These are phyloP conservation scores for Drosophila littoralis DNA, from an alignment of 1,140 invertebrate genomes.

Conservation along the genomic window DNA sequence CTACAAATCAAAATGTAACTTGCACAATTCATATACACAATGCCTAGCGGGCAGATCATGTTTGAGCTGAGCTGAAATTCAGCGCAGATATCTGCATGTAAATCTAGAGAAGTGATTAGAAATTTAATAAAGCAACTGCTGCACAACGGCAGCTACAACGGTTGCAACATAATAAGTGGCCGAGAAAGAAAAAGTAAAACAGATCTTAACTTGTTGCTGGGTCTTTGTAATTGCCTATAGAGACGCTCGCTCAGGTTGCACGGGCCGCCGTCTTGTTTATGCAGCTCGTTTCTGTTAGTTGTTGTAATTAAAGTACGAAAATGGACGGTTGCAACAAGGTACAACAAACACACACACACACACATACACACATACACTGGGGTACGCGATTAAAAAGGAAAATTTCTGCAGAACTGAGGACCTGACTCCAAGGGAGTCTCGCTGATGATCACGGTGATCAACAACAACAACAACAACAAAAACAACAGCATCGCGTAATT, in stretches of 20 bases:
- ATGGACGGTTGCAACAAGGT: slow-evolving; percentile 61
- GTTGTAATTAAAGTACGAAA: slow-evolving; percentile 79
- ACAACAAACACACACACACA: slow-evolving; percentile 22
- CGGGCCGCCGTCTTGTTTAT: slow-evolving; percentile 42
- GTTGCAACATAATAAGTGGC: slow-evolving; percentile 43
- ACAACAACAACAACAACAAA: slow-evolving; percentile 37
- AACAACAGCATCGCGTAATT: slow-evolving; percentile 65
- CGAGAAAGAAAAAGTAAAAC: slow-evolving; percentile 25
- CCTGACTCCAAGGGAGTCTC: slow-evolving; percentile 31
- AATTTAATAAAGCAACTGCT: slow-evolving; percentile 69
- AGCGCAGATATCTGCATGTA: slow-evolving; percentile 49
- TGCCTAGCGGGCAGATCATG: no score
- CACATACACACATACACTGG: slow-evolving; percentile 8
- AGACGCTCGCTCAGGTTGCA: slow-evolving; percentile 17
- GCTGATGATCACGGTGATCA: slow-evolving; percentile 74
- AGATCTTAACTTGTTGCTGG: slow-evolving; percentile 51
- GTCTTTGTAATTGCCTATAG: slow-evolving; percentile 61
- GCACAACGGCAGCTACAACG: slow-evolving; percentile 12
- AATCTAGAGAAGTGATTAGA: slow-evolving; percentile 67
- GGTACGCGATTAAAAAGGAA: slow-evolving; percentile 52
- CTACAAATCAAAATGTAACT: no score
- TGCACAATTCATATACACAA: neutral
- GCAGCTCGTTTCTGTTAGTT: slow-evolving; percentile 59
- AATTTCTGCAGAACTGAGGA: slow-evolving; percentile 31
- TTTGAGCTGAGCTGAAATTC: neutral